phyloP scores from a whole-genome alignment of 92 coral and sea anemone species.

The Epizoanthus rinbou region DNA sequence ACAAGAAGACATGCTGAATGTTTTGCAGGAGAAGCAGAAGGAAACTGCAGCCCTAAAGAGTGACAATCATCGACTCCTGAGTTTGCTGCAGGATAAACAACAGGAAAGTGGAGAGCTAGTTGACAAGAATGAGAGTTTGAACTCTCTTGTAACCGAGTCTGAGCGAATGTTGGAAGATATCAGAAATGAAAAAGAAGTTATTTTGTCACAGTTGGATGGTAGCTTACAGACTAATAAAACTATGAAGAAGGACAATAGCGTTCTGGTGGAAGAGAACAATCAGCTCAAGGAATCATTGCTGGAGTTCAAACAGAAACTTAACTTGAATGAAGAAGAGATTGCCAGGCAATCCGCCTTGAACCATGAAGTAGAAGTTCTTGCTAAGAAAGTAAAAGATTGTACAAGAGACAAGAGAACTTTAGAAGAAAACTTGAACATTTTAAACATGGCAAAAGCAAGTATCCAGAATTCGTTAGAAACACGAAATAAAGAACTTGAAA shows the following conservation, averaged over 20 bases:
- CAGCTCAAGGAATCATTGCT: slow-evolving; percentile 61
- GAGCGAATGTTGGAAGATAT: slow-evolving; percentile 58
- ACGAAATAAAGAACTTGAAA: slow-evolving; percentile 60
- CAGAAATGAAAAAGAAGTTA: slow-evolving; percentile 62
- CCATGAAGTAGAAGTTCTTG: slow-evolving; percentile 69
- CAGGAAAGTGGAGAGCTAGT: slow-evolving; percentile 59
- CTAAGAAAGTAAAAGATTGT: slow-evolving; percentile 50
- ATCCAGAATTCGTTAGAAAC: slow-evolving; percentile 61
- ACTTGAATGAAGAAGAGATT: slow-evolving; percentile 49
- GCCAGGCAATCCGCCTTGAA: slow-evolving; percentile 57
- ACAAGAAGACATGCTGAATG: slow-evolving; percentile 66
- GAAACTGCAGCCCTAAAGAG: slow-evolving; percentile 57
- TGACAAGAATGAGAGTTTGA: slow-evolving; percentile 52
- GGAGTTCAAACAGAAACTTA: slow-evolving; percentile 65
- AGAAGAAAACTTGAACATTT: slow-evolving; percentile 54
- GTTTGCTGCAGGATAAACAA: slow-evolving; percentile 69
- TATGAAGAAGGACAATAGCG: slow-evolving; percentile 61
- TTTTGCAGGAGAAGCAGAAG: slow-evolving; percentile 75
- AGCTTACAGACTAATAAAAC: slow-evolving; percentile 58
- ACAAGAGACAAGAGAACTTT: slow-evolving; percentile 58
- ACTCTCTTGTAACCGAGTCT: slow-evolving; percentile 49
- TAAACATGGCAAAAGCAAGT: slow-evolving; percentile 68
- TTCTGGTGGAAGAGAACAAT: slow-evolving; percentile 63
- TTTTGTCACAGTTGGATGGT: slow-evolving; percentile 63
- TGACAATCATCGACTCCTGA: slow-evolving; percentile 68